These are phyloP conservation scores for human DNA, from an alignment of 2,113 vertebrate species.

Conservation along the genomic window DNA sequence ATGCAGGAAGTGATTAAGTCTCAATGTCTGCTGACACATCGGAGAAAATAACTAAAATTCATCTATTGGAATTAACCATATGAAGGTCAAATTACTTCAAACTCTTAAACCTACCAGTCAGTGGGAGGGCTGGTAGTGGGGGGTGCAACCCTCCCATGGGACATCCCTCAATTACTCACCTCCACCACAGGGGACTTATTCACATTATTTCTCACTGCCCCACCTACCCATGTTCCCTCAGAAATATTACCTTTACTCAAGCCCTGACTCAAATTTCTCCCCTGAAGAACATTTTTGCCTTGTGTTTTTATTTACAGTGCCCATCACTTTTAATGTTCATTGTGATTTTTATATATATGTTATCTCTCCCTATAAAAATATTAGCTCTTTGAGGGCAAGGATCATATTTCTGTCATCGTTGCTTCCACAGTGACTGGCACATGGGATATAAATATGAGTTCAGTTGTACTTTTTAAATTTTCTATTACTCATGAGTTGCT, in stretches of 20 bases:
- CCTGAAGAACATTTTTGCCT: background rate
- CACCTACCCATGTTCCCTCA: background rate
- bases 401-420: conserved; percentile 22
- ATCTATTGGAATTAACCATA: background rate
- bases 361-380: background rate
- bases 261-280: background rate
- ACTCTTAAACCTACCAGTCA: background rate
- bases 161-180: background rate
- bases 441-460: conserved; percentile 6
- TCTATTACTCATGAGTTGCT: conserved; percentile 39
- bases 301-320: background rate
- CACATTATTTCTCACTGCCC: background rate
- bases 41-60: background rate
- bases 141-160: background rate
- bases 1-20: background rate
- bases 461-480: conserved; percentile 31
- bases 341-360: background rate
- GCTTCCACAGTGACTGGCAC: background rate
- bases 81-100: background rate
- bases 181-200: background rate
- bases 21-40: background rate
- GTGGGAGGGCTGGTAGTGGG: fast-evolving
- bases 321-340: background rate
- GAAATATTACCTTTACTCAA: background rate
- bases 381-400: background rate